Evolutionary conservation across 2,113 vertebrate genomes (phyloP).

Genomic region (Lophochroa leadbeateri): DNA sequence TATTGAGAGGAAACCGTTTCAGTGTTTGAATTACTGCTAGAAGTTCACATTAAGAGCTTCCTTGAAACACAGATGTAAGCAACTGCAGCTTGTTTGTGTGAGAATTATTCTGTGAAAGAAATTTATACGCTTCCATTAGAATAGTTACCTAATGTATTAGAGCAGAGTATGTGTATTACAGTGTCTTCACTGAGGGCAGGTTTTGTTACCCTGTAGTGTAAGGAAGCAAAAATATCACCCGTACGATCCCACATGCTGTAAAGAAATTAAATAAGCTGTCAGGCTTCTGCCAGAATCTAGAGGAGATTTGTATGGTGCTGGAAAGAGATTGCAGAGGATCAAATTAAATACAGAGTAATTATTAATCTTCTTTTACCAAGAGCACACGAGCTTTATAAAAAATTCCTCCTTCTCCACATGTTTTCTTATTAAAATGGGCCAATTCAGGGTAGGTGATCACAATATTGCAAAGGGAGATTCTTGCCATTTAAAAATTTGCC

Average conservation of each 20-base stretch:
- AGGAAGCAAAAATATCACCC: neutral
- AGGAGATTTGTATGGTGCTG: neutral
- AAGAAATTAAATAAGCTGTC: neutral
- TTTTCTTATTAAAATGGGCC: neutral
- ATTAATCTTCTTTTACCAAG: neutral
- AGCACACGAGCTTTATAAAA: neutral
- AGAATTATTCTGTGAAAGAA: neutral
- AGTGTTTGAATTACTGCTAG: neutral
- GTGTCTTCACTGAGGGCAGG: neutral
- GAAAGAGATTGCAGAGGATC: neutral
- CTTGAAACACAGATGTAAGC: neutral
- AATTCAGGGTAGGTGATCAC: neutral
- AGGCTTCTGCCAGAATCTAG: neutral
- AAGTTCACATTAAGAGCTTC: neutral
- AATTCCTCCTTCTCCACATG: neutral
- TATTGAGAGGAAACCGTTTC: neutral
- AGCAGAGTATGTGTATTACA: neutral
- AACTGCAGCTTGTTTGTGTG: neutral
- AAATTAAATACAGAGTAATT: neutral
- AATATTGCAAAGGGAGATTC: neutral
- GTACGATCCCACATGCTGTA: neutral
- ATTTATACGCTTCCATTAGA: neutral
- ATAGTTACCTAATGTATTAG: neutral
- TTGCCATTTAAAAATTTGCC: neutral
- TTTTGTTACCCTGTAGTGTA: neutral